phyloP scores from a whole-genome alignment of 1,140 invertebrate genomes.

The Musca domestica region DNA sequence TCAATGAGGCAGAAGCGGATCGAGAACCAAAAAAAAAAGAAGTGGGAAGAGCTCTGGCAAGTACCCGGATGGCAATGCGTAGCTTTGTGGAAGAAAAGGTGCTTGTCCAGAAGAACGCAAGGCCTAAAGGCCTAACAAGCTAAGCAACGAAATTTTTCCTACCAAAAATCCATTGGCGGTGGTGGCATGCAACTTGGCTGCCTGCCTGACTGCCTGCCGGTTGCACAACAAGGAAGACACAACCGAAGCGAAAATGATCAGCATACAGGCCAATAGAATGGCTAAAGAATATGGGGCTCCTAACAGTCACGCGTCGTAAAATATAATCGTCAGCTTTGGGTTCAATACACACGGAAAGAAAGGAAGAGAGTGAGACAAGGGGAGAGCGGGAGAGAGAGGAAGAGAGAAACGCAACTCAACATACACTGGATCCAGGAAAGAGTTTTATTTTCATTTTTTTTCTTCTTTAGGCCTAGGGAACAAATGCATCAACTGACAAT shows the following conservation, averaged over 20 bases:
- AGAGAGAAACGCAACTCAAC: neutral
- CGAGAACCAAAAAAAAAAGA: neutral
- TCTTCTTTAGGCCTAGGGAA: neutral
- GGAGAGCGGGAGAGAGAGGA: too few relatives aligned
- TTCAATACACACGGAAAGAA: too few relatives aligned
- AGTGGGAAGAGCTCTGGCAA: neutral
- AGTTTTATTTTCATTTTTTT: neutral
- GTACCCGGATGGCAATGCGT: neutral
- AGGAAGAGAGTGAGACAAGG: too few relatives aligned
- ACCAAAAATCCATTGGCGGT: too few relatives aligned
- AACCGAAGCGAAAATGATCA: too few relatives aligned
- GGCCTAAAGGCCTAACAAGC: too few relatives aligned
- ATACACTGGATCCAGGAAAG: neutral
- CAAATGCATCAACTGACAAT: neutral
- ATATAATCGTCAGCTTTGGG: conserved; percentile 10
- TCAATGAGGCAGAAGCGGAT: neutral
- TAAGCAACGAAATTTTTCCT: too few relatives aligned
- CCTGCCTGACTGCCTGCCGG: too few relatives aligned
- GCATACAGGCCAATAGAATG: neutral
- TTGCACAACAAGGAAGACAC: too few relatives aligned
- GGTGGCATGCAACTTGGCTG: too few relatives aligned
- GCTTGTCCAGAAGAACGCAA: neutral
- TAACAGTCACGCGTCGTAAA: conserved; percentile 19
- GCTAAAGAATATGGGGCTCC: neutral
- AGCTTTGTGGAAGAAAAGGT: too few relatives aligned